A percentile compares a stretch with the other conserved stretches of the same genome.
These are phyloP conservation scores for Oreamnos americanus DNA, from an alignment of 2,113 vertebrate genomes.

Conservation along the genomic window DNA sequence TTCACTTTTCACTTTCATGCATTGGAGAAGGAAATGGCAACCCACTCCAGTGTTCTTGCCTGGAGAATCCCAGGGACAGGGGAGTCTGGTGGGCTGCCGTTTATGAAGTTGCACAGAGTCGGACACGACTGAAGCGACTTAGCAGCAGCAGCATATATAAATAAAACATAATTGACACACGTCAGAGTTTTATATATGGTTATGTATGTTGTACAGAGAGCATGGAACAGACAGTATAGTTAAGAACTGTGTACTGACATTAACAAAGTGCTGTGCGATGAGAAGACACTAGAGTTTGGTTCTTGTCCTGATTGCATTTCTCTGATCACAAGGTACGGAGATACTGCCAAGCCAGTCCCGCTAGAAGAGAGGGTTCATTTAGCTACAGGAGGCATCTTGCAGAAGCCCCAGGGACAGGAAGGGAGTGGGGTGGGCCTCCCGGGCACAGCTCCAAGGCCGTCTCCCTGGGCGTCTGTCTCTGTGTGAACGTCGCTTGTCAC, in stretches of 20 bases:
- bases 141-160: neutral
- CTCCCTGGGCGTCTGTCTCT: neutral
- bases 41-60: too few species aligned
- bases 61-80: too few species aligned
- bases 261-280: fast-evolving
- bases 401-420: neutral
- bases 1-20: too few species aligned
- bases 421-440: neutral
- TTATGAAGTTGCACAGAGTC: too few species aligned
- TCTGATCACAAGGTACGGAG: neutral
- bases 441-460: neutral
- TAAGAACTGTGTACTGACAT: neutral
- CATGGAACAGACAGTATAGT: neutral
- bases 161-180: neutral
- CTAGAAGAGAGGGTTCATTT: too few species aligned
- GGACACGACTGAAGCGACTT: too few species aligned
- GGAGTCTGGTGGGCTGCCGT: too few species aligned
- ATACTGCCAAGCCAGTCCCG: neutral
- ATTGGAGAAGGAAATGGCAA: too few species aligned
- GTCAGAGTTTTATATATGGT: neutral
- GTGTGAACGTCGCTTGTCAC: fast-evolving
- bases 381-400: neutral
- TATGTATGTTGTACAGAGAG: neutral
- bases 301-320: fast-evolving
- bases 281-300: neutral